Conservation (phyloP, 2,113 vertebrate genomes). For the Suricata suricatta region DNA sequence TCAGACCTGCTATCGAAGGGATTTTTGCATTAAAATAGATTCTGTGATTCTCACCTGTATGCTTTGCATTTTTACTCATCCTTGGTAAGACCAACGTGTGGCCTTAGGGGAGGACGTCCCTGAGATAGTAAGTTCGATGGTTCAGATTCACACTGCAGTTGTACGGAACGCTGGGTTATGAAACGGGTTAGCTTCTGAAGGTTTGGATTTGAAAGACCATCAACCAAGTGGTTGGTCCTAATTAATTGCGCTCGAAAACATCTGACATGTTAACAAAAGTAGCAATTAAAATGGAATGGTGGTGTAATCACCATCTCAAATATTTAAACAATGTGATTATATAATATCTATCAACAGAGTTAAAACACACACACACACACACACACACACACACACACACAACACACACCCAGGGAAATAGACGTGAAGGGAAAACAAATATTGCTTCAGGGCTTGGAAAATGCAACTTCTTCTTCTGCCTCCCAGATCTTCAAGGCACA, state of each 20-base stretch:
- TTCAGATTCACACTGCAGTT: not conserved
- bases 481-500: slow-evolving; percentile 32
- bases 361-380: not conserved
- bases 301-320: slow-evolving; percentile 62
- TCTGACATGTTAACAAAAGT: slow-evolving; percentile 61
- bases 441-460: slow-evolving; percentile 66
- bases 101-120: not conserved
- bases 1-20: not conserved
- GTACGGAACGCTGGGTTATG: not conserved
- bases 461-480: not conserved
- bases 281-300: slow-evolving; percentile 63
- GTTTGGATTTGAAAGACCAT: slow-evolving; percentile 46
- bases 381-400: not conserved
- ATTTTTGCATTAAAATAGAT: slow-evolving; percentile 1
- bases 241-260: slow-evolving; percentile 62
- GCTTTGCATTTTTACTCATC: not conserved
- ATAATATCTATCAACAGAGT: slow-evolving; percentile 71
- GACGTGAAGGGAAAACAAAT: slow-evolving; percentile 28
- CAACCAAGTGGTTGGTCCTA: slow-evolving; percentile 43
- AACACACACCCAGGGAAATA: not conserved
- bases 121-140: not conserved
- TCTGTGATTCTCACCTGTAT: not conserved
- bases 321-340: slow-evolving; percentile 65
- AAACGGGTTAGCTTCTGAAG: slow-evolving; percentile 6
- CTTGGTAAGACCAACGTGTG: not conserved